Evolutionary conservation across 2,113 vertebrate genomes (phyloP).

Genomic region (Leucopsar rothschildi): DNA sequence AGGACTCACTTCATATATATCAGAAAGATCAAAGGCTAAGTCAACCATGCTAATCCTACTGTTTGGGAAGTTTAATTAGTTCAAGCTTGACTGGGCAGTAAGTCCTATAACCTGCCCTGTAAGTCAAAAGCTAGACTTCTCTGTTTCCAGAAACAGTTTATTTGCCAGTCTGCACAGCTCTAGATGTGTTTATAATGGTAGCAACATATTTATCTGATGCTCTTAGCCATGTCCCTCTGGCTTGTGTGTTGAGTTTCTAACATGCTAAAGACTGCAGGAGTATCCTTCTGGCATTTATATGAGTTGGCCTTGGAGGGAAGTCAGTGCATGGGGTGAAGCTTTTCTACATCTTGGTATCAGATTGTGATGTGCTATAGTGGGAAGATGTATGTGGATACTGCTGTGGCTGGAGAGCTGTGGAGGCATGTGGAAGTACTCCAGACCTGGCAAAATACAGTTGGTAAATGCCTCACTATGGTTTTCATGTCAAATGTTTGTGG

Average conservation of each 20-base stretch:
- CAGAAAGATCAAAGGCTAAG: not conserved
- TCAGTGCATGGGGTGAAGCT: not conserved
- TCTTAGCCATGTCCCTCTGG: not conserved
- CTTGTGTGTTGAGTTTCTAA: not conserved
- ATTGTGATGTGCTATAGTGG: not conserved
- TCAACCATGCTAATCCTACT: not conserved
- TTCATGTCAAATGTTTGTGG: not conserved
- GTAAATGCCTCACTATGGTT: not conserved
- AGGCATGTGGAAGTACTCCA: not conserved
- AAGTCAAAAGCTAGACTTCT: not conserved
- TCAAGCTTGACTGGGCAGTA: not conserved
- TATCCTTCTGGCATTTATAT: not conserved
- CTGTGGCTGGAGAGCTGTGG: not conserved
- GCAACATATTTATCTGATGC: not conserved
- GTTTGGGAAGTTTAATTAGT: not conserved
- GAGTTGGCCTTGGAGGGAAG: not conserved
- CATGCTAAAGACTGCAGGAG: not conserved
- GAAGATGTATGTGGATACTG: not conserved
- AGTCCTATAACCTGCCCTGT: not conserved
- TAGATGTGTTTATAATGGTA: not conserved
- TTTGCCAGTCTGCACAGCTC: fast-evolving
- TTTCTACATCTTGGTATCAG: not conserved
- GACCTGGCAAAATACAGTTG: not conserved
- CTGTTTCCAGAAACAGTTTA: not conserved
- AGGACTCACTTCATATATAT: not conserved